Conservation (phyloP, 2,113 vertebrate species). For the Boleophthalmus pectinirostris region DNA sequence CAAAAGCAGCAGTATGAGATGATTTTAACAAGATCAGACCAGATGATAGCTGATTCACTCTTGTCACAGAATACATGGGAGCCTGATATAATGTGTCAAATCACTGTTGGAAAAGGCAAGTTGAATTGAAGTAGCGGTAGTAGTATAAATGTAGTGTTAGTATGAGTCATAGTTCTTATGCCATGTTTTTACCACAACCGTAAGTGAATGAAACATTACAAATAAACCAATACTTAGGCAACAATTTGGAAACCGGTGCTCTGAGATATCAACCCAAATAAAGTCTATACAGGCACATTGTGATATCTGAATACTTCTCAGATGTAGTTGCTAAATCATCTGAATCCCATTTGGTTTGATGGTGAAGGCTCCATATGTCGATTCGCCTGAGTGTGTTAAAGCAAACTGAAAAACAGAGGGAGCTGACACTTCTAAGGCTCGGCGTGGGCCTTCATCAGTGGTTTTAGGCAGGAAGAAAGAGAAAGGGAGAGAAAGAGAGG, state of each 20-base stretch:
- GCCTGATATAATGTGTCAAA: too few species aligned
- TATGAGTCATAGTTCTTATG: too few species aligned
- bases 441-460: not conserved
- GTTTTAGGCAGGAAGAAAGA: not conserved
- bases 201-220: too few species aligned
- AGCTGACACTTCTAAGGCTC: constrained; percentile 1
- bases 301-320: not conserved
- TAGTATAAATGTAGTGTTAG: too few species aligned
- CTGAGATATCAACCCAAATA: not conserved
- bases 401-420: constrained; percentile 4
- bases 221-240: too few species aligned
- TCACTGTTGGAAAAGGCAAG: too few species aligned
- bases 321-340: not conserved
- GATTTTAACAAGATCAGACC: too few species aligned
- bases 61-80: too few species aligned
- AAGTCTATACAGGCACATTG: not conserved
- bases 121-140: too few species aligned
- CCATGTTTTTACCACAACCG: too few species aligned
- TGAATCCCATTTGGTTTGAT: constrained; percentile 11
- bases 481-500: not conserved
- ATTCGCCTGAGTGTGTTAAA: constrained; percentile 15
- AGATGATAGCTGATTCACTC: too few species aligned
- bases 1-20: too few species aligned
- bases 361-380: constrained; percentile 9
- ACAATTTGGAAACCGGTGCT: not conserved